Conservation (phyloP, 1,140 invertebrate species). For the Eupristina koningsbergeri region DNA sequence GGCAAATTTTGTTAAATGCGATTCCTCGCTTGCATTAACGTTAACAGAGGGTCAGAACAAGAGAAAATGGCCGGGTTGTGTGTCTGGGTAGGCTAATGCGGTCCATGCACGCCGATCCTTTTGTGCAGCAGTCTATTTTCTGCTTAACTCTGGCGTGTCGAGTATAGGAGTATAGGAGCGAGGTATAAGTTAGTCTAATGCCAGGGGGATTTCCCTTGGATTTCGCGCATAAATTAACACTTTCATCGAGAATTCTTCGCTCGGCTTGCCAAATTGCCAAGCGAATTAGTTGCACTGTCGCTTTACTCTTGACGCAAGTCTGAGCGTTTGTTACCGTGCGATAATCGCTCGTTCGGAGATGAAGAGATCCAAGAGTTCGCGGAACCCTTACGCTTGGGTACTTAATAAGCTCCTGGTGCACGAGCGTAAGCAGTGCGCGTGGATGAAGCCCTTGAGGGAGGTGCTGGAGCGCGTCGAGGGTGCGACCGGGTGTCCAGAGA, state of each 20-base stretch:
- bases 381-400: constrained; percentile 17
- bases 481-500: constrained; percentile 1
- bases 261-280: constrained; percentile 62
- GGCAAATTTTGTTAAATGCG: neutral
- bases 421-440: neutral
- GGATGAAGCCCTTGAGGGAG: neutral
- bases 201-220: neutral
- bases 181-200: neutral
- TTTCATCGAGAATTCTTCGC: constrained; percentile 52
- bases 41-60: neutral
- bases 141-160: neutral
- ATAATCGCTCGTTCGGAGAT: constrained; percentile 39
- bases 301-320: neutral
- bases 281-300: constrained; percentile 62
- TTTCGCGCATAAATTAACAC: constrained; percentile 50
- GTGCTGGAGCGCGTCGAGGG: neutral
- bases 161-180: too few species aligned
- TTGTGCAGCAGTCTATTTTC: constrained; percentile 1
- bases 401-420: constrained; percentile 34
- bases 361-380: neutral
- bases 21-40: neutral
- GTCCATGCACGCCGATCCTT: neutral
- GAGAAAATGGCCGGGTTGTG: neutral
- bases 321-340: neutral
- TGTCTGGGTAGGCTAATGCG: constrained; percentile 2